Evolutionary conservation across 2,888 invertebrate species (phyloP).

Genomic region (Celastrina argiolus): DNA sequence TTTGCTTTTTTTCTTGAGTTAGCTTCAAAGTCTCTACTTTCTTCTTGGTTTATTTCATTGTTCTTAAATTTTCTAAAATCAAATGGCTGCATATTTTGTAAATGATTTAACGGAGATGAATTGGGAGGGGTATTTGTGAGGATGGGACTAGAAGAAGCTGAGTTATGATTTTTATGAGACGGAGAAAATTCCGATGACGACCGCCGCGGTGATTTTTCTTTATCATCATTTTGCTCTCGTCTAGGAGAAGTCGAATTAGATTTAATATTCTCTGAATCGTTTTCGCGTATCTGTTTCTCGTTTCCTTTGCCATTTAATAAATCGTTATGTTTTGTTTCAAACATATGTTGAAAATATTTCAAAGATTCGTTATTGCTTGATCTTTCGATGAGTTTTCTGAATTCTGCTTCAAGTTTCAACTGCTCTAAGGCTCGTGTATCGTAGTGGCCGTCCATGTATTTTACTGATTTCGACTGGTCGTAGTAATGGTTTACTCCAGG

Average conservation of each 20-base stretch:
- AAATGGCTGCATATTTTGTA: conserved; percentile 97
- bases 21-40: conserved; percentile 79
- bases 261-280: conserved; percentile 37
- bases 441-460: conserved; percentile 48
- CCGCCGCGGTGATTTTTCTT: conserved; percentile 51
- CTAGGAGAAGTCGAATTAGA: conserved; percentile 45
- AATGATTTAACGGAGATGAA: conserved; percentile 88
- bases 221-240: conserved; percentile 44
- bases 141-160: conserved; percentile 70
- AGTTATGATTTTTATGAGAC: conserved; percentile 57
- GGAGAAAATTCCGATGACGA: conserved; percentile 64
- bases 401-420: conserved; percentile 77
- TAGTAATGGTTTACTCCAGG: conserved; percentile 71
- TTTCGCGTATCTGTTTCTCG: conserved; percentile 52
- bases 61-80: conserved; percentile 86
- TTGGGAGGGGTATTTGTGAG: conserved; percentile 79
- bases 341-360: conserved; percentile 67
- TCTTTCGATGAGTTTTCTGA: conserved; percentile 77
- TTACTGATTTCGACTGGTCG: conserved; percentile 44
- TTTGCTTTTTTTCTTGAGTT: conserved; percentile 35
- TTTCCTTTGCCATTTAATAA: conserved; percentile 58
- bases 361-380: conserved; percentile 70
- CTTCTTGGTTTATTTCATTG: conserved; percentile 54
- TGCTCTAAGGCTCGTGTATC: conserved; percentile 69
- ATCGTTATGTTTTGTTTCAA: conserved; percentile 67